Evolutionary conservation across 2,888 invertebrate species (phyloP).

Genomic region (Oegoconia quadripuncta): DNA sequence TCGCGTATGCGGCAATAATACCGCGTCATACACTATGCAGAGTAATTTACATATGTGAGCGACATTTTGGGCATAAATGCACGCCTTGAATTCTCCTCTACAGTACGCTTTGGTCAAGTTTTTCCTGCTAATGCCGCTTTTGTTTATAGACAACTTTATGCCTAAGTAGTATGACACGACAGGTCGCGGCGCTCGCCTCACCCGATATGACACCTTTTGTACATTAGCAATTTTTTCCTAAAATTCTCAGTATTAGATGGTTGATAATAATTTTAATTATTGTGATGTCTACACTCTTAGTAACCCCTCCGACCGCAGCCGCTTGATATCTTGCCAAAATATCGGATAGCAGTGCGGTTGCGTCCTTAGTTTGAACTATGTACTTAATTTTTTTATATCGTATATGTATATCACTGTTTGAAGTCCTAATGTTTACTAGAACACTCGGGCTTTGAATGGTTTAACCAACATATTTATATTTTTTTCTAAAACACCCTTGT

Average conservation of each 20-base stretch:
- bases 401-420: constrained; percentile 27
- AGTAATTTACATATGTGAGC: no score
- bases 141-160: no score
- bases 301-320: constrained; percentile 47
- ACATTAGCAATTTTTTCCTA: constrained; percentile 66
- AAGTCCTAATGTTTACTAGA: constrained; percentile 22
- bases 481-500: constrained; percentile 45
- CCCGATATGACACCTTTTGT: constrained; percentile 63
- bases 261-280: constrained; percentile 45
- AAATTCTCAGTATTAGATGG: constrained; percentile 70
- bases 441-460: constrained; percentile 14
- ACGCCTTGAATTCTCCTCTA: no score
- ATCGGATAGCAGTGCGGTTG: constrained; percentile 7
- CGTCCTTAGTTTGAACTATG: constrained; percentile 35
- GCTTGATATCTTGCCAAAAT: constrained; percentile 59
- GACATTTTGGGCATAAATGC: no score
- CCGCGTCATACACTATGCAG: no score
- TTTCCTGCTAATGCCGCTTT: no score
- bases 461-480: constrained; percentile 33
- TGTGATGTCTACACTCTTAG: constrained; percentile 51
- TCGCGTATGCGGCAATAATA: no score
- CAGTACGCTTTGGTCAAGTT: no score
- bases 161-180: background rate
- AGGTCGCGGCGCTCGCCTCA: constrained; percentile 23
- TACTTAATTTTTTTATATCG: constrained; percentile 63